phyloP scores from a whole-genome alignment of 2,797 vertebrate species.

The Acanthurus tractus region DNA sequence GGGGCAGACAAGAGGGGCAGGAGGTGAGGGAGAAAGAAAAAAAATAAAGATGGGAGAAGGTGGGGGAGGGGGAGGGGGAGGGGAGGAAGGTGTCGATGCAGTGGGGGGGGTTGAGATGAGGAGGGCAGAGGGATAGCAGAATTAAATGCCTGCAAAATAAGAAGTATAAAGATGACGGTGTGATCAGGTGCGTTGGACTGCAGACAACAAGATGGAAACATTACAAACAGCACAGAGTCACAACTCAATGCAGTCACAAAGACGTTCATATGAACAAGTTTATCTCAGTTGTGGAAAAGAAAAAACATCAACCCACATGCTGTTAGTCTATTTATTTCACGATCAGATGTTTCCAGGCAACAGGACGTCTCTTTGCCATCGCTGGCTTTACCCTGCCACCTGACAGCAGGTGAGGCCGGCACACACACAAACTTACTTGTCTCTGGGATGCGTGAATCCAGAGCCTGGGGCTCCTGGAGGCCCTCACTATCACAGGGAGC shows the following conservation, averaged over 20 bases:
- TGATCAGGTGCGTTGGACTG: conserved; percentile 72
- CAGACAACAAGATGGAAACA: conserved; percentile 37
- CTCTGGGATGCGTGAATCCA: conserved; percentile 94
- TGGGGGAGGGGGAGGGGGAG: conserved; percentile 43
- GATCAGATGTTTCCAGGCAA: neutral
- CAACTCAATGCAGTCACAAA: conserved; percentile 11
- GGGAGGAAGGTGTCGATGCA: conserved; percentile 49
- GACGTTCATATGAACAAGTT: neutral
- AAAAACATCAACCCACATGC: too few relatives aligned
- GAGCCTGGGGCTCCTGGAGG: conserved; percentile 90
- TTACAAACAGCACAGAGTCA: conserved; percentile 22
- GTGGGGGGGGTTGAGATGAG: conserved; percentile 76
- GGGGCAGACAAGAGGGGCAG: conserved; percentile 46
- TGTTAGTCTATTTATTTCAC: neutral
- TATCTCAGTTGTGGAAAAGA: neutral
- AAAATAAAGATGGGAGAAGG: too few relatives aligned
- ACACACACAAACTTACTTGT: conserved; percentile 91
- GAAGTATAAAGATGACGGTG: conserved; percentile 86
- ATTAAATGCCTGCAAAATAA: conserved; percentile 99
- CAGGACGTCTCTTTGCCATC: neutral
- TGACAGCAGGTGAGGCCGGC: neutral
- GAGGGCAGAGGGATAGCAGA: conserved; percentile 91
- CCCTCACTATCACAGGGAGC: conserved; percentile 83
- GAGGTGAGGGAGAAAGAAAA: conserved; percentile 7
- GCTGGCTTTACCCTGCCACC: neutral